Evolutionary conservation across 2,113 vertebrate genomes (phyloP).

Genomic region (Campylorhamphus procurvoides): DNA sequence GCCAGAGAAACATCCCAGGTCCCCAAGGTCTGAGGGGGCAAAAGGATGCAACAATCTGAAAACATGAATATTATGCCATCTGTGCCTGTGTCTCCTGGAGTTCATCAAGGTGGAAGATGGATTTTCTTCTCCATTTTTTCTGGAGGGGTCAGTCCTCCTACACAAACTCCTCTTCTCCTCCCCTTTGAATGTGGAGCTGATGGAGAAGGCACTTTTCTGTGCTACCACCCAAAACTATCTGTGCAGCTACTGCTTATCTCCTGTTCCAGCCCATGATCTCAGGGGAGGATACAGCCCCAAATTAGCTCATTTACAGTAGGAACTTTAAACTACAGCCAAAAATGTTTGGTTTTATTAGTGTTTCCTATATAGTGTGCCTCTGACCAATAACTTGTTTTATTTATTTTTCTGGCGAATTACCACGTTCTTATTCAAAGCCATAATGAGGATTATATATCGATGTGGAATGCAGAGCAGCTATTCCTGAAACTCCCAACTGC

Average conservation of each 20-base stretch:
- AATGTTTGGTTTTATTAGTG: constrained; percentile 60
- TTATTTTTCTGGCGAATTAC: constrained; percentile 56
- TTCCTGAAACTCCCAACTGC: constrained; percentile 66
- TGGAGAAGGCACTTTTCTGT: background rate
- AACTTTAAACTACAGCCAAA: constrained; percentile 64
- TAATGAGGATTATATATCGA: constrained; percentile 68
- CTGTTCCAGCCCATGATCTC: constrained; percentile 28
- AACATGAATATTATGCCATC: background rate
- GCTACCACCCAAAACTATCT: constrained; percentile 47
- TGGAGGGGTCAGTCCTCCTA: background rate
- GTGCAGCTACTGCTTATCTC: constrained; percentile 58
- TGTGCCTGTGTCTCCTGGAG: background rate
- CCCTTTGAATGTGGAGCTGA: background rate
- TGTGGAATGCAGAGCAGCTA: constrained; percentile 70
- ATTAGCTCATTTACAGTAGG: constrained; percentile 67
- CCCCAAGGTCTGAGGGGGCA: background rate
- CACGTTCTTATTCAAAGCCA: constrained; percentile 65
- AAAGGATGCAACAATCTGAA: background rate
- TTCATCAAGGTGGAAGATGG: background rate
- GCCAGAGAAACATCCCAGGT: background rate
- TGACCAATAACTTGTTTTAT: constrained; percentile 59
- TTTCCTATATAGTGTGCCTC: constrained; percentile 37
- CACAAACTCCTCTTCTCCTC: background rate
- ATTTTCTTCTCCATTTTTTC: background rate
- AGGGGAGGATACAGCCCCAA: constrained; percentile 54